Base-by-base conservation (phyloP, 2,797 vertebrate species). In the Valencia hispanica region DNA sequence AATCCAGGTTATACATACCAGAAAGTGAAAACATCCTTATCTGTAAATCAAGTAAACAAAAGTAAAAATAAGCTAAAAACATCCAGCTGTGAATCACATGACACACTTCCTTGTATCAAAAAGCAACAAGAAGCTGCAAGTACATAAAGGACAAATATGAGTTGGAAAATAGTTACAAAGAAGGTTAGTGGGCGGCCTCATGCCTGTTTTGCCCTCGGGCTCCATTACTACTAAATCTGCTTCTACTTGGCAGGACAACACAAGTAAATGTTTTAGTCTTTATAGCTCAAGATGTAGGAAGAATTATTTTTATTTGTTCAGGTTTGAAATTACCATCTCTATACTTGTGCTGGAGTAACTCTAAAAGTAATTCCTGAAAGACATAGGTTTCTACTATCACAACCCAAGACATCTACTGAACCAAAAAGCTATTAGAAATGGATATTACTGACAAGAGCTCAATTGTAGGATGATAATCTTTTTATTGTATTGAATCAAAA, bases 401-500 rank as follows among this genome's bases (percentile, higher is more conserved):
- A 15, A 25, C 59, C 18, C 47, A 74, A 80, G 41, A 83, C 83
- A 86, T 84, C 48, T 81, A 66, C 88, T 84, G 75, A 86, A 87
- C 75, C 65, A 73, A 76, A 66, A 53, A 48, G 74, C 70, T 84
- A 91, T 90, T 89, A 90, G 70, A 86, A 89, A 89, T 80, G 70
- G 76, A 86, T 88, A 88, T 86, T 70, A 55, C 68, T 43, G 80
- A 72, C 68, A 86, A 72, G 65, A 75, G 77, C 79, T 80, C 86
- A 74, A 75, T 81, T 80, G 76, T 68, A 36, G 41, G 34, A 90
- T 70, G 73, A 88, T 61, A 77, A 74, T 81, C 2, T 81, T 77
- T 84, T 69, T 72, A 51, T 43, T 74, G 66, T 89, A n/a, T 87
- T 81, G 83, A 93, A 91, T 92, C 84, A 92, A 89, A 93, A 91